Evolutionary conservation across 2,888 invertebrate species (phyloP), one percentile per base, ranked within the genome.

Genomic region (Chirona hameri): DNA sequence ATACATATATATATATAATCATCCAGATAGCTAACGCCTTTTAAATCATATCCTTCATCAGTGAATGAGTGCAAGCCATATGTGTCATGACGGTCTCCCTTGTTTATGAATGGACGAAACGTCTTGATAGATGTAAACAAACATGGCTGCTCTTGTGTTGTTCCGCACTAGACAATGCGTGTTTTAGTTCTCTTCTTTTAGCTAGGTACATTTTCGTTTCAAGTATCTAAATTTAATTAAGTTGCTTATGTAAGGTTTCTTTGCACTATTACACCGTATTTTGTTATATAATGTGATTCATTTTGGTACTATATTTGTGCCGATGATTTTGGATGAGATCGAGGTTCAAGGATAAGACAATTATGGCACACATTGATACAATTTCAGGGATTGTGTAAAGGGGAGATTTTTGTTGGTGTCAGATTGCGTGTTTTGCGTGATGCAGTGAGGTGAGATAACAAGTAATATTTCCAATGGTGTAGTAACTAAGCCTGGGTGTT

Each of bases 81-180:
- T 7, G 39, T 7, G 39, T 39, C 39, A 39, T 7, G 39, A 7
- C 39, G 39, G 39, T 39, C 39, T 7, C n/a, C 27, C 27, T 69
- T 31, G 29, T 69, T 31, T 31, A 31, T 69, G 31, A 31, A 31
- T 69, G 69, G 31, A 27, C 12, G 2, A 31, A 69, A 15, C 14
- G 31, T 72, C 31, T 72, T 72, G 72, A 72, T 3, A 65, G 65
- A 72, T 72, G 72, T 72, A 72, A 72, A 72, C 72, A 72, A 72
- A 72, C 72, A 72, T 72, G 72, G 29, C 31, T 31, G 31, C 15
- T 29, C 5, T 3, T 31, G 31, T 31, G 72, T 21, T 31, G 0
- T 18, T 72, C 72, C 29, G 29, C 29, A 15, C 18, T 69, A 14
- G 0, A 60, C 15, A 60, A n/a, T n/a, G 39, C 7, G 39, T 39